Evolutionary conservation across 2,113 vertebrate genomes (phyloP), one percentile per base, ranked within the genome.

Genomic region (Boulengeromyrus knoepffleri): DNA sequence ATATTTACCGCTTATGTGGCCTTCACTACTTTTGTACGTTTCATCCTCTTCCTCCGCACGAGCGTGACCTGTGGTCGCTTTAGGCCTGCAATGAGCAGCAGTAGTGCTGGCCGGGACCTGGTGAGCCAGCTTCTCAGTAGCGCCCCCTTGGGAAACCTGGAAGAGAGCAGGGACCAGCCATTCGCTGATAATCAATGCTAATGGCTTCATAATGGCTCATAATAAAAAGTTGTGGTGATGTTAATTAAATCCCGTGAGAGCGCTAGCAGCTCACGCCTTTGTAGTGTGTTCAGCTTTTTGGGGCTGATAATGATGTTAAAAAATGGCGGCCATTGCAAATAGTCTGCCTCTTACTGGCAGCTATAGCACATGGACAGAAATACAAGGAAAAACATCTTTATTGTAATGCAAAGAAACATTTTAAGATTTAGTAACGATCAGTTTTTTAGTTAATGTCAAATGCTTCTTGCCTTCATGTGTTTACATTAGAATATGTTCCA

Each of bases 91-190:
- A 97, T 95, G 86, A 97, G 95, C 92, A 97, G 94, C 93, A 97
- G 94, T 88, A 97, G 94, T 91, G 96, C 93, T 89, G 96, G 96
- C 92, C 96, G 95, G 91, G 96, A 97, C 96, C 96, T 97, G 93
- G 96, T 96, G 93, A 97, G 96, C 96, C 96, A 97, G 95, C 96
- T 96, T 95, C 96, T 96, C 94, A 97, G 95, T 94, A 97, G 96
- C 94, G 96, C 96, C 95, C 96, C 96, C 92, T 97, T 96, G 94
- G 96, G 96, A 96, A 97, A 96, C 96, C 96, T 97, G 93, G 2
- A 50, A 92, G 91, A 91, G 74, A 21, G 70, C 3, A 66, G 46
- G 85, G 39, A 62, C 31, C 31, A 39, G 70, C 70, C 70, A 2
- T 77, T 19, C 15, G 13, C 36, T 19, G 70, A 36, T 77, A 39